Conservation (phyloP, 1,140 invertebrate species). For the Rhagoletis pomonella region DNA sequence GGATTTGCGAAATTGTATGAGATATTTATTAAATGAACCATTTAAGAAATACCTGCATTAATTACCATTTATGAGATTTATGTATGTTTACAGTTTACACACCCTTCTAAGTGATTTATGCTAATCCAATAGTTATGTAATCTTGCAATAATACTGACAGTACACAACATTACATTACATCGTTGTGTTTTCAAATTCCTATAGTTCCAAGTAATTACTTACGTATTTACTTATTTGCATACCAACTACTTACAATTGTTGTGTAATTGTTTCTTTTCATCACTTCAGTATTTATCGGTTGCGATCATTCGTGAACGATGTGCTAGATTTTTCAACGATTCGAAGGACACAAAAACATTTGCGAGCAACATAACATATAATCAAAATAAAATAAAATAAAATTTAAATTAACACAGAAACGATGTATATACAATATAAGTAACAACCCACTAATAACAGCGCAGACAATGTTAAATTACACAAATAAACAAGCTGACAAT, state of each 20-base stretch:
- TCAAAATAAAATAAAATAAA: not conserved
- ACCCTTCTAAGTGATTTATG: too few species aligned
- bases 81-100: too few species aligned
- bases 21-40: too few species aligned
- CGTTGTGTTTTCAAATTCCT: too few species aligned
- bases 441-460: constrained; percentile 40
- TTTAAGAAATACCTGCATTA: too few species aligned
- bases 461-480: constrained; percentile 30
- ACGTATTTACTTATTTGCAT: too few species aligned
- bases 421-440: not conserved
- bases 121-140: too few species aligned
- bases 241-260: not conserved
- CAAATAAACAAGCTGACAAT: constrained; percentile 4
- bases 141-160: too few species aligned
- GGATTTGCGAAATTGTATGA: too few species aligned
- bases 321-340: constrained; percentile 36
- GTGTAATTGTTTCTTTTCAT: not conserved
- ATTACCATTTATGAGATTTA: too few species aligned
- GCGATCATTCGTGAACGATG: constrained; percentile 3
- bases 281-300: constrained; percentile 3
- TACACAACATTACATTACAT: too few species aligned
- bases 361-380: constrained; percentile 15
- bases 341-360: not conserved
- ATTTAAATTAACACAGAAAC: not conserved
- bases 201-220: too few species aligned